Conservation (phyloP, 2,888 invertebrate genomes). For the Drosophila aldrichi region DNA sequence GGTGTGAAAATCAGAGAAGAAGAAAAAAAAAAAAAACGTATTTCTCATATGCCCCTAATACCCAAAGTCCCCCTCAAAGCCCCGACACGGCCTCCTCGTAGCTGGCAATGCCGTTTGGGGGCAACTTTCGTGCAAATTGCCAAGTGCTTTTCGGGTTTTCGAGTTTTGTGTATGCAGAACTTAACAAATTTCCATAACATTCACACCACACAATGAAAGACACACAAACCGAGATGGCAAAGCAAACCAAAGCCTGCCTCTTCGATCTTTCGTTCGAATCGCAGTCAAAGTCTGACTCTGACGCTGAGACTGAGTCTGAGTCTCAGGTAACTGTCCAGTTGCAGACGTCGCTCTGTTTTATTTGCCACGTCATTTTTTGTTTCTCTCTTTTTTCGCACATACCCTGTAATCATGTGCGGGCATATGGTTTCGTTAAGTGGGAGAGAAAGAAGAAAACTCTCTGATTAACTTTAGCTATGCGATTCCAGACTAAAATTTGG, state of each 20-base stretch:
- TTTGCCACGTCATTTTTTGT: constrained; percentile 73
- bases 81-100: constrained; percentile 3
- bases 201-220: constrained; percentile 76
- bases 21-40: constrained; percentile 51
- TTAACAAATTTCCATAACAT: constrained; percentile 80
- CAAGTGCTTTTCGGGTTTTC: constrained; percentile 65
- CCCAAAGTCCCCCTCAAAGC: not conserved
- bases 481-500: not conserved
- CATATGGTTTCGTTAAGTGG: not conserved
- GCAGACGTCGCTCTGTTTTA: constrained; percentile 71
- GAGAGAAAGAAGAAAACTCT: not conserved
- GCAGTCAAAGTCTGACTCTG: not conserved
- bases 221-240: constrained; percentile 45
- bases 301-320: constrained; percentile 1
- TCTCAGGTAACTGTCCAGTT: constrained; percentile 56
- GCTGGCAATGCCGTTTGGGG: constrained; percentile 57
- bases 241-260: constrained; percentile 49
- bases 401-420: constrained; percentile 24
- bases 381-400: constrained; percentile 8
- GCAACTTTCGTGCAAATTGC: constrained; percentile 76
- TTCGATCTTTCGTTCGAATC: constrained; percentile 44
- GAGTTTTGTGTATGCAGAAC: constrained; percentile 74
- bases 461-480: not conserved
- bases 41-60: constrained; percentile 51
- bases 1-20: constrained; percentile 65